Conservation (phyloP, 2,888 invertebrate species). For the Cylindroiulus punctatus region DNA sequence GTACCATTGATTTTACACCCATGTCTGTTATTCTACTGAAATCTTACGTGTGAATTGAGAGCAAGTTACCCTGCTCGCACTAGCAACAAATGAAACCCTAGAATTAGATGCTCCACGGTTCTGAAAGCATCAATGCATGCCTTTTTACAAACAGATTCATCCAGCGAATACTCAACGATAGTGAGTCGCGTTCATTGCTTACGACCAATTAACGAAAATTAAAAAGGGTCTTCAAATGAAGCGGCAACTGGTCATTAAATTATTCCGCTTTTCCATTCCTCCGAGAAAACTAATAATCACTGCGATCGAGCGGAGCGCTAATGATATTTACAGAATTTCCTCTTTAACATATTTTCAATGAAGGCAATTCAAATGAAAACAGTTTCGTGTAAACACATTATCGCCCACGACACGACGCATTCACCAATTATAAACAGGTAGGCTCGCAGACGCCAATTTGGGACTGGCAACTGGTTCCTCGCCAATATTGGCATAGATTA, state of each 20-base stretch:
- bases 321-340: slow-evolving; percentile 23
- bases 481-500: not conserved
- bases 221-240: slow-evolving; percentile 6
- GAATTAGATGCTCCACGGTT: not conserved
- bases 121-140: not conserved
- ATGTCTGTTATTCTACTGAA: no score
- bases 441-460: not conserved
- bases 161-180: not conserved
- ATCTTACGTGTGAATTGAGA: no score
- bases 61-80: no score
- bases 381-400: slow-evolving; percentile 9
- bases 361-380: slow-evolving; percentile 36
- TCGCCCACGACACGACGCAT: not conserved
- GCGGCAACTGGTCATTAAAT: slow-evolving; percentile 43
- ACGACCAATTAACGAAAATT: not conserved
- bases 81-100: no score
- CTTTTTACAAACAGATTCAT: not conserved
- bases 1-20: no score
- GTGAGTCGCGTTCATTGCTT: not conserved
- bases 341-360: slow-evolving; percentile 35
- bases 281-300: slow-evolving; percentile 35
- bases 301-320: slow-evolving; percentile 21
- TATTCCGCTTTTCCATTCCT: slow-evolving; percentile 28
- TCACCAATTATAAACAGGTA: not conserved
- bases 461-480: not conserved